Evolutionary conservation across 1,140 invertebrate species (phyloP), one percentile per base, ranked within the genome.

Genomic region (Drosophila gunungcola): DNA sequence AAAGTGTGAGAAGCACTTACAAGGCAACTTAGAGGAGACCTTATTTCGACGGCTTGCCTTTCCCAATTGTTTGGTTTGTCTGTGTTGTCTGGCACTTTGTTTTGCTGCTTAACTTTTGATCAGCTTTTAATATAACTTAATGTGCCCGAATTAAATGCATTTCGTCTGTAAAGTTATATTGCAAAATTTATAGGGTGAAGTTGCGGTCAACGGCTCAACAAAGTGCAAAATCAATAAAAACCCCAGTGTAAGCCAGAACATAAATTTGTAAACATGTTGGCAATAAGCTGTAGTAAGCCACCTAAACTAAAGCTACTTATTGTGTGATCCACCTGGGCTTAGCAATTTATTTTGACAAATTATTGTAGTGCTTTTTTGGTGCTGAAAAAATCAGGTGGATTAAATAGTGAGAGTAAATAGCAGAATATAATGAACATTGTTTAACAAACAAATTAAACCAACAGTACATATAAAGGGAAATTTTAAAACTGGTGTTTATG

Each of bases 101-200:
- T 76, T 80, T 67, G 56, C 72, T 77, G 65, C 76, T 76, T 70
- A 84, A 84, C 81, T 84, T 84, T 85, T 73, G 81, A 84, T 85
- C 81, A 73, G 76, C 65, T 84, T 76, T 80, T 80, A 72, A 84
- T 84, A 72, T 16, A 69, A 70, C 51, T 48, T 56, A 70, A 70
- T 70, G 64, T 41, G 80, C 52, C 75, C 60, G 73, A 61, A 69
- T 57, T 64, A 73, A 84, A 84, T 84, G 80, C 77, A 77, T 57
- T 85, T 53, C 38, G 80, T 84, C 80, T 84, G 62, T 39, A 77
- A 84, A 84, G 76, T 84, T 84, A 83, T 57, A 70, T 57, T 70
- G 34, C 36, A 46, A 65, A 74, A 58, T 43, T 41, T 58, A 46
- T 39, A 39, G 62, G 52, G 62, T 57, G 39, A 67, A 53, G 73